phyloP scores from a whole-genome alignment of 2,113 vertebrate species.

The Podarcis raffonei region DNA sequence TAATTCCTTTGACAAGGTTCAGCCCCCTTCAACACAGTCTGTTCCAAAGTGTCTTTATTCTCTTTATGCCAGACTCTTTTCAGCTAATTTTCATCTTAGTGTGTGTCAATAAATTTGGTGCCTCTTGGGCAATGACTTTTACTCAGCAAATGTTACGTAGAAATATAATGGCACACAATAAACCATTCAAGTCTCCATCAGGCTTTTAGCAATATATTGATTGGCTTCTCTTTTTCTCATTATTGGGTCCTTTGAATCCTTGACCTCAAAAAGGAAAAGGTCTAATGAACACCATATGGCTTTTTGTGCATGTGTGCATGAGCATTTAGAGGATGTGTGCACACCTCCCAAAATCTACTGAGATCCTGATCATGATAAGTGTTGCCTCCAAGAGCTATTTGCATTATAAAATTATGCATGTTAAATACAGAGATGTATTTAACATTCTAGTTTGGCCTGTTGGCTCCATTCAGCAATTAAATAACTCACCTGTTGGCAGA shows the following conservation, averaged over 20 bases:
- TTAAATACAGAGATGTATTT: no score
- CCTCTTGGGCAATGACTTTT: conserved; percentile 80
- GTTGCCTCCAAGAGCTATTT: no score
- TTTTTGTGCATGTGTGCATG: background rate
- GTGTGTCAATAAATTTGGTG: conserved; percentile 72
- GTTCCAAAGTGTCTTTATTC: conserved; percentile 54
- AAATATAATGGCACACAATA: conserved; percentile 54
- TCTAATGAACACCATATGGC: conserved; percentile 30
- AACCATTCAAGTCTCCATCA: conserved; percentile 56
- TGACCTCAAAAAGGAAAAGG: conserved; percentile 48
- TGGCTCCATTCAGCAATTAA: background rate
- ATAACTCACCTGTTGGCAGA: background rate
- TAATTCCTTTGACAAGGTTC: conserved; percentile 52
- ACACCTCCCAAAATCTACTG: background rate
- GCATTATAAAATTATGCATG: no score
- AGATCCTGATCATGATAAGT: no score
- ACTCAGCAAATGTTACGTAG: conserved; percentile 77
- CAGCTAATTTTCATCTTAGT: conserved; percentile 71
- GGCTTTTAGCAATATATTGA: conserved; percentile 57
- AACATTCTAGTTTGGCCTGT: background rate
- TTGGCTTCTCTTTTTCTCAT: conserved; percentile 56
- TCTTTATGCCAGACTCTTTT: conserved; percentile 64
- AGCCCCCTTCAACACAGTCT: conserved; percentile 34
- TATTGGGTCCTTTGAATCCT: conserved; percentile 59
- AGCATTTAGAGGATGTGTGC: background rate